Evolutionary conservation across 2,888 invertebrate species (phyloP).

Genomic region (Rotaria magnacalcarata): DNA sequence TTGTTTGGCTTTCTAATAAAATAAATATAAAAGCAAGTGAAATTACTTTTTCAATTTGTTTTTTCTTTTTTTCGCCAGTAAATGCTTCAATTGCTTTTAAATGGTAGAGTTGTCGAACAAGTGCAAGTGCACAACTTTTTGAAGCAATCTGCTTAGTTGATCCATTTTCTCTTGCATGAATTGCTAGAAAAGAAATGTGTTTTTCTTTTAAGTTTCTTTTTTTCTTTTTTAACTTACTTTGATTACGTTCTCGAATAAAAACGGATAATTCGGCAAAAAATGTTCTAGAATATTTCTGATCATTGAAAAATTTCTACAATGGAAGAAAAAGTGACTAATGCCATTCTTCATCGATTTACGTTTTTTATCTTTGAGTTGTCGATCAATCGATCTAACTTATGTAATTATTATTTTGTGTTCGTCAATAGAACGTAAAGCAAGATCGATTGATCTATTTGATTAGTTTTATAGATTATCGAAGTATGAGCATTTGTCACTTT

Average conservation of each 20-base stretch:
- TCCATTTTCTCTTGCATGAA: slow-evolving; percentile 80
- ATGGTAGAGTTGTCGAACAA: slow-evolving; percentile 88
- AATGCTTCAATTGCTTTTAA: slow-evolving; percentile 84
- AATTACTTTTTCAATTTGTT: slow-evolving; percentile 53
- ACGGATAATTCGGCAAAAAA: slow-evolving; percentile 30
- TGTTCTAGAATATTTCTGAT: slow-evolving; percentile 22
- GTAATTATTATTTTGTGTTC: not conserved
- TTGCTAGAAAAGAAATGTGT: slow-evolving; percentile 52
- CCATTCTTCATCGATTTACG: not conserved
- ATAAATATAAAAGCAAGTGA: not conserved
- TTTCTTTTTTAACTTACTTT: not conserved
- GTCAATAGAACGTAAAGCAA: not conserved
- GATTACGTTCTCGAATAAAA: slow-evolving; percentile 31
- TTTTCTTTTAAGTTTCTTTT: no score
- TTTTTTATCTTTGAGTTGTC: not conserved
- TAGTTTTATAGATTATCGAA: not conserved
- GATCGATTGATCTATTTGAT: not conserved
- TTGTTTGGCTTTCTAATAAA: no score
- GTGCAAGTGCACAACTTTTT: slow-evolving; percentile 87
- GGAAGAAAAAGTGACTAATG: not conserved
- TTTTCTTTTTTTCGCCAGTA: slow-evolving; percentile 68
- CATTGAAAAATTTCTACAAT: not conserved
- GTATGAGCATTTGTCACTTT: not conserved
- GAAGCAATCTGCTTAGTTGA: slow-evolving; percentile 94
- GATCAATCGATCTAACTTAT: not conserved